Evolutionary conservation across 2,888 invertebrate genomes (phyloP).

Genomic region (Nemapogon koenigi): DNA sequence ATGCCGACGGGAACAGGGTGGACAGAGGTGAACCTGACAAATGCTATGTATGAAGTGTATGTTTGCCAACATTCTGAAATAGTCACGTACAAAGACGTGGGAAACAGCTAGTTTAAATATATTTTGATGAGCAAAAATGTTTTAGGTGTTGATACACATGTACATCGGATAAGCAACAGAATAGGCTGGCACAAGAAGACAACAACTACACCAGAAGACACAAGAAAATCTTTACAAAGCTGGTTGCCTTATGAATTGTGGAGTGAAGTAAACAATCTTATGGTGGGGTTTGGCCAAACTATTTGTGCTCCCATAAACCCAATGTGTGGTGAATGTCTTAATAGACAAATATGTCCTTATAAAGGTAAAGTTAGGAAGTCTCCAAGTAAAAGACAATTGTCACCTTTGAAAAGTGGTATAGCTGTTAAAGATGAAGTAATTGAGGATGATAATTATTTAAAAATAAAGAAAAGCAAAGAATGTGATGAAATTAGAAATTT

Average conservation of each 20-base stretch:
- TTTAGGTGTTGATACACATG: constrained; percentile 94
- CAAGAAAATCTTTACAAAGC: constrained; percentile 79
- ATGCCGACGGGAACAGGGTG: too few relatives aligned
- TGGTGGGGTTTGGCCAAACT: constrained; percentile 98
- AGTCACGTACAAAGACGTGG: too few relatives aligned
- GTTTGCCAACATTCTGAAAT: too few relatives aligned
- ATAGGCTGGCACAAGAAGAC: constrained; percentile 81
- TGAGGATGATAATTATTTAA: too few relatives aligned
- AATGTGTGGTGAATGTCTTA: constrained; percentile 83
- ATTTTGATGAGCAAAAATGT: too few relatives aligned
- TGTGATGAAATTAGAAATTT: constrained; percentile 1
- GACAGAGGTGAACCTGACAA: too few relatives aligned
- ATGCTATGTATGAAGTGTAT: too few relatives aligned
- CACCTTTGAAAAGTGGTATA: too few relatives aligned
- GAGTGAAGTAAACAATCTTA: constrained; percentile 85
- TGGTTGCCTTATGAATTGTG: constrained; percentile 90
- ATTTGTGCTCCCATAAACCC: constrained; percentile 86
- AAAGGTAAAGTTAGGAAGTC: constrained; percentile 44
- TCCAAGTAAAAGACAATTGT: constrained; percentile 30
- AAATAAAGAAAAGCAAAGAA: too few relatives aligned
- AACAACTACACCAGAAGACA: constrained; percentile 87
- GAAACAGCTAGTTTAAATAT: too few relatives aligned
- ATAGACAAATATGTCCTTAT: constrained; percentile 81
- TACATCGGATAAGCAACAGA: constrained; percentile 92
- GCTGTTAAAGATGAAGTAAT: constrained; percentile 20